Evolutionary conservation across 2,797 vertebrate genomes (phyloP).

Genomic region (Diceros bicornis): DNA sequence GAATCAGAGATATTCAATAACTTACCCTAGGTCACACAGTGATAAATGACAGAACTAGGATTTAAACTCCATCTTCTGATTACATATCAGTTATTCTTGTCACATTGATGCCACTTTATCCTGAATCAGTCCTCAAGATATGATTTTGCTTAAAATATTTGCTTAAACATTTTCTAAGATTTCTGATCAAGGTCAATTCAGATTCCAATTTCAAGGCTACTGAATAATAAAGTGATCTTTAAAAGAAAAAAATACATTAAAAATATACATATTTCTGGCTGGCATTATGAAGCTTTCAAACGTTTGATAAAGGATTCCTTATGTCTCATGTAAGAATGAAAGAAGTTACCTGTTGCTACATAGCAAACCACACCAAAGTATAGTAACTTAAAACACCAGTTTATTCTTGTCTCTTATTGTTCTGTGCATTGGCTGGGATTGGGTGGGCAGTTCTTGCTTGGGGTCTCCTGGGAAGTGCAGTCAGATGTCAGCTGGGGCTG

Average conservation of each 20-base stretch:
- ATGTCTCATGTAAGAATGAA: background rate
- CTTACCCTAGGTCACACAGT: background rate
- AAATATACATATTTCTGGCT: background rate
- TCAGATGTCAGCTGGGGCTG: background rate
- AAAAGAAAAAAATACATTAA: background rate
- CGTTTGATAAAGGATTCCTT: background rate
- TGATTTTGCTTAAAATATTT: constrained; percentile 23
- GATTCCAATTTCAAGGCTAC: constrained; percentile 20
- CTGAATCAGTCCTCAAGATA: constrained; percentile 3
- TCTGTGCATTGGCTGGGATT: background rate
- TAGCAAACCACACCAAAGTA: background rate
- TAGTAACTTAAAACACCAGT: background rate
- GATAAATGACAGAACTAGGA: background rate
- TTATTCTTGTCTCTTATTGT: background rate
- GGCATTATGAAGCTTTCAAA: background rate
- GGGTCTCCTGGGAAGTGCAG: background rate
- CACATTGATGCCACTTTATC: background rate
- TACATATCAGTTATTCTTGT: constrained; percentile 22
- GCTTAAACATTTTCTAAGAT: constrained; percentile 15
- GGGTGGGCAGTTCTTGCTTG: background rate
- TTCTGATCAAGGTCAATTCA: constrained; percentile 26
- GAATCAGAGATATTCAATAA: constrained; percentile 8
- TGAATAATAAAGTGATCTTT: constrained; percentile 40
- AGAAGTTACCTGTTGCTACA: background rate
- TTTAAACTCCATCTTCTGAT: constrained; percentile 17